Conservation (phyloP, 2,888 invertebrate genomes). For the Agrenia bidenticulata region DNA sequence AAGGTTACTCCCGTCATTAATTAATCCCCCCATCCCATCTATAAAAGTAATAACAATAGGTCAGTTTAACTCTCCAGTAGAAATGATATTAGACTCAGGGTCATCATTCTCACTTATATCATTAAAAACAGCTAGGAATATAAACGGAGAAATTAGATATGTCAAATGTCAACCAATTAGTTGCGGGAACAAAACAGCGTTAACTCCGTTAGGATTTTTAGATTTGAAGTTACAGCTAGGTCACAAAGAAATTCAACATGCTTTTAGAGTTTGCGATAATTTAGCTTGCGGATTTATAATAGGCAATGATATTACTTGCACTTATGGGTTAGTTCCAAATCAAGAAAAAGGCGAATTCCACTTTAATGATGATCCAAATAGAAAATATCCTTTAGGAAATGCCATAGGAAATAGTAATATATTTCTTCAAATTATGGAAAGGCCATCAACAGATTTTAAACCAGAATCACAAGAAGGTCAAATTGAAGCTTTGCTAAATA, state of each 20-base stretch:
- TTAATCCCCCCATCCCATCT: too few relatives aligned
- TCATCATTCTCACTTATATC: slow-evolving; percentile 14
- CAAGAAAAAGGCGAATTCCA: neutral
- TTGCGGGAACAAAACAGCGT: too few relatives aligned
- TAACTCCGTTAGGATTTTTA: slow-evolving; percentile 13
- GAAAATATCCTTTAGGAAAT: slow-evolving; percentile 3
- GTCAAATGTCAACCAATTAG: too few relatives aligned
- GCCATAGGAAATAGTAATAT: neutral
- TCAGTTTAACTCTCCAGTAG: neutral
- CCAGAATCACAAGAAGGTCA: neutral
- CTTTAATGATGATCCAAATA: slow-evolving; percentile 16
- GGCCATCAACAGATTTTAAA: neutral
- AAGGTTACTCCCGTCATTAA: too few relatives aligned
- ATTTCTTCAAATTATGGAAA: too few relatives aligned
- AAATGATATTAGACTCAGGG: slow-evolving; percentile 17
- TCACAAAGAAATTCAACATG: slow-evolving; percentile 4
- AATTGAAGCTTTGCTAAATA: neutral
- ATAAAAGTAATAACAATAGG: neutral
- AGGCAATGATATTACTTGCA: slow-evolving; percentile 21
- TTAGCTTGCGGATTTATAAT: slow-evolving; percentile 20
- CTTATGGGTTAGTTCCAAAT: slow-evolving; percentile 17
- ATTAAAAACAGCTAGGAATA: neutral
- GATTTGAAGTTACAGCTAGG: slow-evolving; percentile 19
- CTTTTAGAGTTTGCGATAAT: slow-evolving; percentile 16
- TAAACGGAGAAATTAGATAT: too few relatives aligned